Evolutionary conservation across 1,140 invertebrate species (phyloP), one percentile per base, ranked within the genome.

Genomic region (Ceratosolen solmsi): DNA sequence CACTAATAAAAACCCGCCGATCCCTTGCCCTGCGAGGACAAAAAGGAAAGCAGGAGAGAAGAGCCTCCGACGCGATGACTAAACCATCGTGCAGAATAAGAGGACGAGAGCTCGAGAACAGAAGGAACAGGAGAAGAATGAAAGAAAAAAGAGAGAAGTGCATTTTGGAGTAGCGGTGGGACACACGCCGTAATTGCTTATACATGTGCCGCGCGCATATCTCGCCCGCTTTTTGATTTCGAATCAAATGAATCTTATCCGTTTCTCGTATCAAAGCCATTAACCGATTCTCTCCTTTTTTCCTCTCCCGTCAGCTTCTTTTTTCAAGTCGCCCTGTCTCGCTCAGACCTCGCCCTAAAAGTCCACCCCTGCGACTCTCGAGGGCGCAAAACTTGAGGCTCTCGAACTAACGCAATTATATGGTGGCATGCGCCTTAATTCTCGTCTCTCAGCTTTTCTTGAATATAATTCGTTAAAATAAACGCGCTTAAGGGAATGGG

Each of bases 171-270:
- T 78, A 78, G 20, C 30, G 68, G 30, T 30, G 70, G 49, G 71
- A 51, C 49, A 83, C 84, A 79, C 71, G 80, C 60, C 85, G 83
- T 89, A 90, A 90, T 89, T 90, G 86, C 89, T 89, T 88, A 89
- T 88, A 88, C 86, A 86, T 87, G 41, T 68, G 36, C 63, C 33
- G 11, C 51, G n/a, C 41, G 46, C 46, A 49, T 13, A 75, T 76
- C 25, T 71, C 58, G 9, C 41, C 25, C 87, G 85, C 86, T 87
- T 86, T 87, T 86, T 87, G 86, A 88, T 89, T 89, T 51, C 84
- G 82, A 87, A 86, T 86, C 88, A 89, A 90, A 88, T 89, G 88
- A 90, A 90, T 90, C 86, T 89, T 89, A 90, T 88, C 88, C 87
- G 87, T 89, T 89, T 84, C 88, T 88, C 87, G 86, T 88, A 90